Evolutionary conservation across 2,888 invertebrate species (phyloP).

Genomic region (Hyalella azteca): DNA sequence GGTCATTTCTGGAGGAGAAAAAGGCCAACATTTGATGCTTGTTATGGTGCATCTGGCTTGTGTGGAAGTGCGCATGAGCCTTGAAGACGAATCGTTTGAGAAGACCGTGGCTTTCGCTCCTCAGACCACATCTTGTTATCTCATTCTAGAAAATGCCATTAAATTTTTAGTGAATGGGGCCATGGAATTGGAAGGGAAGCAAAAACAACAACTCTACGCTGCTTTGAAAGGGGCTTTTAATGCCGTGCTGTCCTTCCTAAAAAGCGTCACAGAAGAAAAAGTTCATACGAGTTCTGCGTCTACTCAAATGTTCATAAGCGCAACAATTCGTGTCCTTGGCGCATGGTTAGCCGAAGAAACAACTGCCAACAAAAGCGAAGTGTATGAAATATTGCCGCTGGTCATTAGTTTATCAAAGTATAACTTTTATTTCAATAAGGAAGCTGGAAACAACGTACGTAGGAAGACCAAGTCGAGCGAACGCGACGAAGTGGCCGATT

Average conservation of each 20-base stretch:
- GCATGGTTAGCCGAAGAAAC: constrained; percentile 59
- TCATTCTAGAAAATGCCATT: constrained; percentile 77
- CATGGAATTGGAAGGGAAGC: constrained; percentile 74
- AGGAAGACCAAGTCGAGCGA: constrained; percentile 40
- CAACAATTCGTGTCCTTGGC: constrained; percentile 73
- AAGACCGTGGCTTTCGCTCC: constrained; percentile 78
- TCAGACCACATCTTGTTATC: constrained; percentile 81
- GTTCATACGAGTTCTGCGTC: constrained; percentile 38
- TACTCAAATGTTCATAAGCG: constrained; percentile 72
- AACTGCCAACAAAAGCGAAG: constrained; percentile 78
- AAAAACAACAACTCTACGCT: constrained; percentile 87
- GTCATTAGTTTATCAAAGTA: constrained; percentile 81
- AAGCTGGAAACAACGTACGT: background rate
- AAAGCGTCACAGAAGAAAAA: constrained; percentile 48
- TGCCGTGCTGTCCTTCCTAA: constrained; percentile 76
- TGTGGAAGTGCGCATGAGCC: constrained; percentile 91
- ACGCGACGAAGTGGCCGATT: constrained; percentile 29
- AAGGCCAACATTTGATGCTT: constrained; percentile 79
- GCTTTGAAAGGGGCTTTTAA: constrained; percentile 88
- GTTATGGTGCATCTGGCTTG: constrained; percentile 84
- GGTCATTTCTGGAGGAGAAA: constrained; percentile 76
- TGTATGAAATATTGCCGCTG: constrained; percentile 81
- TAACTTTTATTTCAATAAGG: constrained; percentile 68
- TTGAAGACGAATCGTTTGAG: constrained; percentile 81
- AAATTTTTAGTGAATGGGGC: constrained; percentile 67